These are phyloP conservation scores for Macrostomum lignano DNA, from an alignment of 1,140 invertebrate species.

Conservation along the genomic window DNA sequence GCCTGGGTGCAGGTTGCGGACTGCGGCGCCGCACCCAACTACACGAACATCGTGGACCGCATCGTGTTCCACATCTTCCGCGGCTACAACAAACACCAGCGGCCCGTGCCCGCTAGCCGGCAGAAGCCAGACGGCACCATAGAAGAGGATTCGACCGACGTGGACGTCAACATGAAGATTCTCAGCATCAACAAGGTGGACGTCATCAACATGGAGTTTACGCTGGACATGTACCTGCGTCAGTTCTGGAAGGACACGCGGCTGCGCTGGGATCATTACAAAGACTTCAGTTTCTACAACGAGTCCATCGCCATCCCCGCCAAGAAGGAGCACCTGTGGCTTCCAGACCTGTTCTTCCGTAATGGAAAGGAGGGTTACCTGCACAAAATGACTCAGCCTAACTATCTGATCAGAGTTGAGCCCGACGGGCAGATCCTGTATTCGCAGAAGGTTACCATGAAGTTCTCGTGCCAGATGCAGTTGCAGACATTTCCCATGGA, in stretches of 20 bases:
- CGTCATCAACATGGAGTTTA: conserved; percentile 5
- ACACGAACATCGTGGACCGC: too few relatives aligned
- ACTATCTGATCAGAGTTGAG: conserved; percentile 37
- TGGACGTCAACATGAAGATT: conserved; percentile 4
- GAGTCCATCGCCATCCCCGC: not conserved
- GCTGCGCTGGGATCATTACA: not conserved
- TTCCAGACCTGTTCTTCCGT: conserved; percentile 37
- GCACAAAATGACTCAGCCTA: conserved; percentile 31
- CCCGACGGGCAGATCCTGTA: conserved; percentile 36
- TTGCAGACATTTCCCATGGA: conserved; percentile 9
- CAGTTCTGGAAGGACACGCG: conserved; percentile 7
- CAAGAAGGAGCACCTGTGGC: conserved; percentile 31
- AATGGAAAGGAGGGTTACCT: conserved; percentile 35
- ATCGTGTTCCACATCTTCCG: too few relatives aligned
- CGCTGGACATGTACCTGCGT: conserved; percentile 5
- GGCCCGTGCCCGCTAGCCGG: too few relatives aligned
- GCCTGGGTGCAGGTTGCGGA: too few relatives aligned
- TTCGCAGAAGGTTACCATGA: conserved; percentile 9
- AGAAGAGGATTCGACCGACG: not conserved
- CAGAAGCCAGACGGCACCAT: too few relatives aligned
- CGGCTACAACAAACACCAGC: too few relatives aligned
- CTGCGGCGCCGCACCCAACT: too few relatives aligned
- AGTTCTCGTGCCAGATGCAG: conserved; percentile 8
- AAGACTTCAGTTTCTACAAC: conserved; percentile 40
- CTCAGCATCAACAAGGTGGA: not conserved